Percentiles rank a stretch among this genome's conserved stretches.
These are phyloP conservation scores for Brienomyrus brachyistius DNA, from an alignment of 2,113 vertebrate species.

Conservation along the genomic window DNA sequence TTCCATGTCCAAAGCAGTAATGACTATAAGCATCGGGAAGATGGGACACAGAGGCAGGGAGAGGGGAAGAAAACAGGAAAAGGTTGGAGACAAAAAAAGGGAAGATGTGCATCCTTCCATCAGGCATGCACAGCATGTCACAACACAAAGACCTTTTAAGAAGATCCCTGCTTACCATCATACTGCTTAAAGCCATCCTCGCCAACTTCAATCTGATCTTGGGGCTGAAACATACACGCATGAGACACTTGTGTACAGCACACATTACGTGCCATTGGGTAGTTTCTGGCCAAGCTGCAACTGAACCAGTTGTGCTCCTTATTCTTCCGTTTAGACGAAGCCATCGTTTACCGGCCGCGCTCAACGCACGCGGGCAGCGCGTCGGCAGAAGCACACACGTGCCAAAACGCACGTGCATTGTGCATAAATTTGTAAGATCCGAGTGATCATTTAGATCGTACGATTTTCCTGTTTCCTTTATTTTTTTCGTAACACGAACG, in stretches of 20 bases:
- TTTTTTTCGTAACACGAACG: background rate
- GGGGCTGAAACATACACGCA: constrained; percentile 52
- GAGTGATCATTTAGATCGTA: background rate
- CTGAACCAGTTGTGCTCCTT: background rate
- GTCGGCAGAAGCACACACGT: background rate
- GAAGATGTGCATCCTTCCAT: background rate
- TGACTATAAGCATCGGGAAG: constrained; percentile 51
- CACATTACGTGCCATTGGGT: background rate
- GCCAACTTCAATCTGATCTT: constrained; percentile 57
- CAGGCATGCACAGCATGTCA: constrained; percentile 22
- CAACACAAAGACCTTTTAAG: constrained; percentile 47
- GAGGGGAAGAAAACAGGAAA: background rate
- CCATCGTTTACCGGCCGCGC: background rate
- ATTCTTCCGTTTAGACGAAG: too few species aligned
- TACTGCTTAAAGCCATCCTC: constrained; percentile 58
- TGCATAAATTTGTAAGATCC: background rate
- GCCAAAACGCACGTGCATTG: background rate
- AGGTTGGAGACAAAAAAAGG: background rate
- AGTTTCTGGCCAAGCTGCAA: background rate
- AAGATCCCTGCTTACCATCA: constrained; percentile 64
- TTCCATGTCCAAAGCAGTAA: constrained; percentile 68
- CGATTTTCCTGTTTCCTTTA: background rate
- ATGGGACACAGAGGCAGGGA: constrained; percentile 35
- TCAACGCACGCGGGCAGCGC: background rate
- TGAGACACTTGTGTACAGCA: constrained; percentile 19